A percentile compares a stretch with the other conserved stretches of the same genome.
Conservation (phyloP, 2,113 vertebrate genomes). For the Indri indri region DNA sequence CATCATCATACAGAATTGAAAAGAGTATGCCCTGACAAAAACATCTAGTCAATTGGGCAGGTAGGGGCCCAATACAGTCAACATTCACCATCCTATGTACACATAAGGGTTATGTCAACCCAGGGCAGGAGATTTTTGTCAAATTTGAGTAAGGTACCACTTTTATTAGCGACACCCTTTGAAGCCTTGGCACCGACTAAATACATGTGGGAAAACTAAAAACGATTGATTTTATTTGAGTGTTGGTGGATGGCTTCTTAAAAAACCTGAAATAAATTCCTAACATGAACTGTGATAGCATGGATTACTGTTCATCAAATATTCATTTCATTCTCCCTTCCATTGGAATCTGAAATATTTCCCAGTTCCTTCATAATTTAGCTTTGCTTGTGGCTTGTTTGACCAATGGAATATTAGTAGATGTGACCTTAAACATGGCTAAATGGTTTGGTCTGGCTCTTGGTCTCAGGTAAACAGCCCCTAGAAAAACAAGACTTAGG, state of each 20-base stretch:
- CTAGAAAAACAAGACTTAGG: not conserved
- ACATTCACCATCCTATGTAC: not conserved
- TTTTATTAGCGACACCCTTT: not conserved
- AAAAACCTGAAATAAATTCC: not conserved
- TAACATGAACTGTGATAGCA: not conserved
- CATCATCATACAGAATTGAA: not conserved
- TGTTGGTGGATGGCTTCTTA: not conserved
- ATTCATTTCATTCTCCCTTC: not conserved
- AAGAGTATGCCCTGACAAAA: not conserved
- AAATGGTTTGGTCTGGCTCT: not conserved
- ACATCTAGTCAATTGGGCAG: not conserved
- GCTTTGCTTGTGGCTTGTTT: not conserved
- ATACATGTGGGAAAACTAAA: not conserved
- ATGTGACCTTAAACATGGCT: not conserved
- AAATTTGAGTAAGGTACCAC: not conserved
- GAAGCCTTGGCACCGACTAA: not conserved
- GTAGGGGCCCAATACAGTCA: not conserved
- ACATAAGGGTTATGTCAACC: not conserved
- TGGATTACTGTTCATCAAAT: not conserved
- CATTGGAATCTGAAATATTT: not conserved
- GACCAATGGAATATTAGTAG: not conserved
- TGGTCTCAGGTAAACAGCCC: not conserved
- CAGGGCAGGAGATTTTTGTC: not conserved
- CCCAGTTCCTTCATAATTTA: not conserved
- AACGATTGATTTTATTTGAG: not conserved